phyloP scores from a whole-genome alignment of 2,113 vertebrate species.

The Meles meles region DNA sequence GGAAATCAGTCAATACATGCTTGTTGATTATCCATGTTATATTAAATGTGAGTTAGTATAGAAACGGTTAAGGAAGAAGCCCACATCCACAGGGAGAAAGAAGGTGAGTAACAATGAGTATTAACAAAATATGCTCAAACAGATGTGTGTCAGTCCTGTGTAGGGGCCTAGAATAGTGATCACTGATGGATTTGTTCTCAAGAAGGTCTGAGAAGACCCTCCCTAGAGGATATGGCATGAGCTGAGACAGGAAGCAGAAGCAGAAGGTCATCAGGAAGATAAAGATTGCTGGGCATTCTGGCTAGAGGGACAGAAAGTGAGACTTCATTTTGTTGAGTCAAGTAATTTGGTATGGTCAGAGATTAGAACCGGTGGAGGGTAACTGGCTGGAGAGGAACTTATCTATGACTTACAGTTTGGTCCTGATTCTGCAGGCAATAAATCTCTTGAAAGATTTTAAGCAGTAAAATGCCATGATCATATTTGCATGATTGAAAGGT shows the following conservation, averaged over 20 bases:
- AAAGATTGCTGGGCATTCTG: neutral
- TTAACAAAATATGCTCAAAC: neutral
- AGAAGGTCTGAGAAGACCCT: neutral
- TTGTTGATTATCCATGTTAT: neutral
- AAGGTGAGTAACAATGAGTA: neutral
- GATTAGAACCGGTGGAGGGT: neutral
- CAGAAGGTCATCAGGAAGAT: neutral
- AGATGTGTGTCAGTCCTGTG: neutral
- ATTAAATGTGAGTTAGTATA: neutral
- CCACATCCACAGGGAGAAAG: neutral
- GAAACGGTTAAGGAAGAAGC: neutral
- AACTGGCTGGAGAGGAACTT: neutral
- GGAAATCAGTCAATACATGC: neutral
- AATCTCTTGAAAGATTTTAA: neutral
- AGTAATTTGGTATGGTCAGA: neutral
- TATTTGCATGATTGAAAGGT: neutral
- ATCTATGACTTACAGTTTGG: neutral
- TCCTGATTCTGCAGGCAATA: neutral
- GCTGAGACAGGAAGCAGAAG: neutral
- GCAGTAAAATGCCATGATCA: neutral
- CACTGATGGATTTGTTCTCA: neutral
- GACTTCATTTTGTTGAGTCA: neutral
- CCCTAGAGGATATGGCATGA: neutral
- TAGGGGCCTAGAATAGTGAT: neutral
- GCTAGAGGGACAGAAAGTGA: neutral